phyloP scores from a whole-genome alignment of 2,888 invertebrate genomes.

The Drepanosiphum platanoidis region DNA sequence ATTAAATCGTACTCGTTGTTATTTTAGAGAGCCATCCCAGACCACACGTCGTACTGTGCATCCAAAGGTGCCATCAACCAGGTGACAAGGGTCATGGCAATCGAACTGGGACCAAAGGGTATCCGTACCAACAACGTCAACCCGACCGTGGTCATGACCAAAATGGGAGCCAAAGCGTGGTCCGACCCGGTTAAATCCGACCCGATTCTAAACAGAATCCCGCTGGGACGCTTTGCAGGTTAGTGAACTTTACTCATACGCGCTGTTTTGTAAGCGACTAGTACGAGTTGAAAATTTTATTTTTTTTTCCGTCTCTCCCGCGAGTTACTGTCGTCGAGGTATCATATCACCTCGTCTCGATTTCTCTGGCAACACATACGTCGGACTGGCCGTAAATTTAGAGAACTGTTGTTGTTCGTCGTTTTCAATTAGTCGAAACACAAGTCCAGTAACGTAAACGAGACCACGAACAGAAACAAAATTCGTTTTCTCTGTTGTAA shows the following conservation, averaged over 20 bases:
- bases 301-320: too few species aligned
- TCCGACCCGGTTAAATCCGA: slow-evolving; percentile 79
- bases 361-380: too few species aligned
- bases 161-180: slow-evolving; percentile 87
- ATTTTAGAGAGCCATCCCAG: slow-evolving; percentile 73
- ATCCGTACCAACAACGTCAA: slow-evolving; percentile 93
- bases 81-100: slow-evolving; percentile 82
- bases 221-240: slow-evolving; percentile 81
- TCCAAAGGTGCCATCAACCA: slow-evolving; percentile 91
- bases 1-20: neutral
- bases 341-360: too few species aligned
- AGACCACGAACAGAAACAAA: too few species aligned
- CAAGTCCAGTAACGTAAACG: too few species aligned
- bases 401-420: too few species aligned
- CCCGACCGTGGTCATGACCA: slow-evolving; percentile 92
- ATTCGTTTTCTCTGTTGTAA: too few species aligned
- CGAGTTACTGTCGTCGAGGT: too few species aligned
- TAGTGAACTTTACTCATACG: slow-evolving; percentile 63
- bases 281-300: too few species aligned
- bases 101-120: slow-evolving; percentile 83
- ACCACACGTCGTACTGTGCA: slow-evolving; percentile 84
- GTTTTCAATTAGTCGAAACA: too few species aligned
- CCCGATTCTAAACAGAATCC: slow-evolving; percentile 82
- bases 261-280: neutral
- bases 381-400: too few species aligned